Evolutionary conservation across 1,140 invertebrate species (phyloP).

Genomic region (Solen grandis): DNA sequence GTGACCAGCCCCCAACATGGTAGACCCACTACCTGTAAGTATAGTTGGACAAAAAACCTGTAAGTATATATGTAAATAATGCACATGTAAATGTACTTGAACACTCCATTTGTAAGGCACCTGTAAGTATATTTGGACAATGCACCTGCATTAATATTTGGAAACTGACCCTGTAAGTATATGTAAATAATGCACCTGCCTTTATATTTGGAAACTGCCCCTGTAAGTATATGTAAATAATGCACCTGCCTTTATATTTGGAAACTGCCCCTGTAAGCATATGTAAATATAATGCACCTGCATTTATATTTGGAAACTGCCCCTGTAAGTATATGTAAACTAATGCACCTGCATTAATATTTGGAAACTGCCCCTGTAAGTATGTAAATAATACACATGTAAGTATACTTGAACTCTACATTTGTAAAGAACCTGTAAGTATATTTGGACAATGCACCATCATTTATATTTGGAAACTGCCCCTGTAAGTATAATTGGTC

Average conservation of each 20-base stretch:
- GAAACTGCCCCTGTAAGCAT: neutral
- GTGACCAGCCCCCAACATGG: slow-evolving; percentile 69
- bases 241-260: neutral
- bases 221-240: neutral
- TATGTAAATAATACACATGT: neutral
- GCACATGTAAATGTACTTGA: neutral
- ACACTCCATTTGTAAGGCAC: neutral
- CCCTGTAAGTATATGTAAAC: neutral
- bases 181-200: neutral
- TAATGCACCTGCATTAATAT: neutral
- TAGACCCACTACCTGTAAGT: slow-evolving; percentile 49
- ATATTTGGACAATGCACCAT: neutral
- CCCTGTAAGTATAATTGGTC: neutral
- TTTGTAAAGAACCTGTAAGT: neutral
- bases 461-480: neutral
- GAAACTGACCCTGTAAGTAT: neutral
- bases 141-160: neutral
- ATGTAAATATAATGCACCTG: neutral
- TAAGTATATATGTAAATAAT: neutral
- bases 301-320: neutral
- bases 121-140: neutral
- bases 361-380: neutral
- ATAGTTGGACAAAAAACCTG: neutral
- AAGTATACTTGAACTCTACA: neutral
- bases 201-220: neutral